Evolutionary conservation across 2,888 invertebrate species (phyloP).

Genomic region (Chydorus sphaericus): DNA sequence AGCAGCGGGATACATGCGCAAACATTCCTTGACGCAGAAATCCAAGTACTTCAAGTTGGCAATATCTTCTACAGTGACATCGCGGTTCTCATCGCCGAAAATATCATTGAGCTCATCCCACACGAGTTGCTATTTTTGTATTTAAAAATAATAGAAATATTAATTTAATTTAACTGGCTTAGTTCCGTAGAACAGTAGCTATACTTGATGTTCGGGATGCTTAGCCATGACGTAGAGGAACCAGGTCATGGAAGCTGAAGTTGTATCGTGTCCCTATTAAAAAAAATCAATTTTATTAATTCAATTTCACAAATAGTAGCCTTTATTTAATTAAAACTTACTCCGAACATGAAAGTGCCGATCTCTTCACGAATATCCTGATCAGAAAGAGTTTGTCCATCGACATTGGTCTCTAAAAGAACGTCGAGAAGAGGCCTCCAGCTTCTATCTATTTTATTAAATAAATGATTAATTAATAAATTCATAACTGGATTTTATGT

Average conservation of each 20-base stretch:
- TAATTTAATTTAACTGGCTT: neutral
- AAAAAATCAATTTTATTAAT: too few relatives aligned
- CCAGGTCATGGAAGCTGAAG: too few relatives aligned
- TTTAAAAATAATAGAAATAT: neutral
- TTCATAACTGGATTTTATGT: neutral
- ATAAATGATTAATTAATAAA: neutral
- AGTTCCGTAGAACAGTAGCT: neutral
- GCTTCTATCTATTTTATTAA: neutral
- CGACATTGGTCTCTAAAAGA: slow-evolving; percentile 24
- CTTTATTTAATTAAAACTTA: neutral
- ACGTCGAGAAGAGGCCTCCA: slow-evolving; percentile 26
- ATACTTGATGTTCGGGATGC: neutral
- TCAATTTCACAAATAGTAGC: slow-evolving; percentile 36
- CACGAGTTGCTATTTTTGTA: slow-evolving; percentile 22
- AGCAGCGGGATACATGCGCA: slow-evolving; percentile 15
- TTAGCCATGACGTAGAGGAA: neutral
- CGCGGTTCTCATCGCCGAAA: slow-evolving; percentile 27
- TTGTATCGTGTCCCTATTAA: too few relatives aligned
- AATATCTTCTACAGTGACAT: slow-evolving; percentile 28
- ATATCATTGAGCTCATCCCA: slow-evolving; percentile 30
- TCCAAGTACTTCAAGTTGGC: slow-evolving; percentile 17
- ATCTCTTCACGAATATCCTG: slow-evolving; percentile 31
- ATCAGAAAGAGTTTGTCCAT: slow-evolving; percentile 23
- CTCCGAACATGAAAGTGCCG: slow-evolving; percentile 28
- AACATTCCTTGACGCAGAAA: slow-evolving; percentile 19